phyloP scores from a whole-genome alignment of 2,113 vertebrate species.

The Zosterops hypoxanthus region DNA sequence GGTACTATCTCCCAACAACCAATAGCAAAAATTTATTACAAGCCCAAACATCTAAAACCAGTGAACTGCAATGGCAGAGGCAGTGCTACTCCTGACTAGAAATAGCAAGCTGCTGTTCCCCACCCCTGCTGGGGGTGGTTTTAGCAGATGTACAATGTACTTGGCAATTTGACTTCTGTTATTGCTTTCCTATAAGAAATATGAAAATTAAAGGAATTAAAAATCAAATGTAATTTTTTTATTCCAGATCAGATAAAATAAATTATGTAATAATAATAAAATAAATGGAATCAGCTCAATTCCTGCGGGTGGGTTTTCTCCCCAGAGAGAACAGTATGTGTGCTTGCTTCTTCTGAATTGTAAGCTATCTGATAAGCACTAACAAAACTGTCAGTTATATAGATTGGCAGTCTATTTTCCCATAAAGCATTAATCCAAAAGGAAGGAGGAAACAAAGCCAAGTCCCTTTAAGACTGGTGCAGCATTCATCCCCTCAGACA shows the following conservation, averaged over 20 bases:
- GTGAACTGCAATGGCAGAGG: not conserved
- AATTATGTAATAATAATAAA: not conserved
- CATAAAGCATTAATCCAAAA: not conserved
- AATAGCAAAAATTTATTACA: not conserved
- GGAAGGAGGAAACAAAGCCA: not conserved
- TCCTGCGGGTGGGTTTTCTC: not conserved
- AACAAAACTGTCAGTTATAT: not conserved
- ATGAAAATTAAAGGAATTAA: not conserved
- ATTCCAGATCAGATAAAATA: not conserved
- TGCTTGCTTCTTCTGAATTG: not conserved
- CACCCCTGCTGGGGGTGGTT: not conserved
- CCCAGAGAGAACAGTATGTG: accelerated
- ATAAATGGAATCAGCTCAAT: not conserved
- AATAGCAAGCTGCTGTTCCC: not conserved
- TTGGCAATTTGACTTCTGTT: not conserved
- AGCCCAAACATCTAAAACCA: not conserved
- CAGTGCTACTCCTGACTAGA: not conserved
- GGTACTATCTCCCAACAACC: not conserved
- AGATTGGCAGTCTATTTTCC: not conserved
- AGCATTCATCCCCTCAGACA: not conserved
- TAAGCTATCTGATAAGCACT: not conserved
- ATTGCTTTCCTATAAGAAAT: not conserved
- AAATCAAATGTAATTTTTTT: not conserved
- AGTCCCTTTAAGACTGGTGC: not conserved
- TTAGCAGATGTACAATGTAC: not conserved